Percentiles rank a stretch among this genome's conserved stretches.
Evolutionary conservation across 2,888 invertebrate species (phyloP).

Genomic region (Drosophila mayaguana): DNA sequence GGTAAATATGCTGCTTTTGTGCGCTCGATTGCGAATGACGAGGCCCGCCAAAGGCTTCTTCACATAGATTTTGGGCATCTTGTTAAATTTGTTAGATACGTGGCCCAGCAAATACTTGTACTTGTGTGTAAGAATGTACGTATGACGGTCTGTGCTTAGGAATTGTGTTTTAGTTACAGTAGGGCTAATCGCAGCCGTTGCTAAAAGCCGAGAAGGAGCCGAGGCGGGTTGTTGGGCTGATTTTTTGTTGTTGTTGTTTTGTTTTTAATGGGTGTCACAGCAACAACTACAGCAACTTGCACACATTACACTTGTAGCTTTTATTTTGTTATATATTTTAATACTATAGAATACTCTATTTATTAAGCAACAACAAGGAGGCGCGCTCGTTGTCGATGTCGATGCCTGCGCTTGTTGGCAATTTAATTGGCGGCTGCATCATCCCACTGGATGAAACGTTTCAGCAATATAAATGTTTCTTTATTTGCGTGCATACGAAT

Average conservation of each 20-base stretch:
- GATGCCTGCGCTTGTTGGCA: constrained; percentile 52
- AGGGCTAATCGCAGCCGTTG: constrained; percentile 30
- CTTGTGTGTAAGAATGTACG: neutral
- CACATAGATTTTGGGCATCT: constrained; percentile 85
- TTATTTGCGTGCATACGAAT: neutral
- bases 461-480: neutral
- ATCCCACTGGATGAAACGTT: constrained; percentile 36
- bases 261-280: constrained; percentile 28
- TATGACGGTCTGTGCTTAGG: neutral
- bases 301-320: constrained; percentile 51
- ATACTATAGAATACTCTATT: constrained; percentile 44
- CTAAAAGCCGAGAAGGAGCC: constrained; percentile 12
- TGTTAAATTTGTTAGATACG: constrained; percentile 44
- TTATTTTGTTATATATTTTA: constrained; percentile 18
- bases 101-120: constrained; percentile 38
- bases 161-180: constrained; percentile 10
- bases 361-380: constrained; percentile 59
- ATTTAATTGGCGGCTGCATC: constrained; percentile 62
- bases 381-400: constrained; percentile 56
- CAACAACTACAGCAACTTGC: constrained; percentile 53
- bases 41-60: constrained; percentile 91
- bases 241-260: neutral
- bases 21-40: constrained; percentile 93
- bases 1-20: constrained; percentile 95
- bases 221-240: constrained; percentile 2